Conservation (phyloP, 2,113 vertebrate genomes). For the Rhombomys opimus region DNA sequence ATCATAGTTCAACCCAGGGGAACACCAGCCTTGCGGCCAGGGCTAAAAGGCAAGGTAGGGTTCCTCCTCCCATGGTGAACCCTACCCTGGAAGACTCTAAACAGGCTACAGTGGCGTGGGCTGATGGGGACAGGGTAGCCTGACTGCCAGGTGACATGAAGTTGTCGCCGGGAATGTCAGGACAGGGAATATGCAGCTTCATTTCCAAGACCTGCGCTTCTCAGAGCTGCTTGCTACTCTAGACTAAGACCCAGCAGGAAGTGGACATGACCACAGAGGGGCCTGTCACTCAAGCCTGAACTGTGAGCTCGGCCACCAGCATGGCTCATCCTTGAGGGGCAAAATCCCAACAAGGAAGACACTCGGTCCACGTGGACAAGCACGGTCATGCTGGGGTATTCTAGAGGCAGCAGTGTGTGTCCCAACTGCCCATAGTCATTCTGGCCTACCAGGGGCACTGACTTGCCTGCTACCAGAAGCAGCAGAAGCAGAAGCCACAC, state of each 20-base stretch:
- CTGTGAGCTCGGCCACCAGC: neutral
- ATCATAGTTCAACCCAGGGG: neutral
- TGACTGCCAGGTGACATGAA: neutral
- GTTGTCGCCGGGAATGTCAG: neutral
- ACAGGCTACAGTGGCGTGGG: neutral
- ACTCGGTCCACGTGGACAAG: neutral
- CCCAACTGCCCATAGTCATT: neutral
- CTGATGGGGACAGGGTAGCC: no score
- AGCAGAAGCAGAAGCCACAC: neutral
- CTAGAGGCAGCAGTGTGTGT: neutral
- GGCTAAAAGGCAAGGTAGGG: neutral
- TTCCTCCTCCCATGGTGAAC: neutral
- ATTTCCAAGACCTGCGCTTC: neutral
- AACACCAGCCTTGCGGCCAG: neutral
- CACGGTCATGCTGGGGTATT: accelerated
- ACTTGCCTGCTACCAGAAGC: neutral
- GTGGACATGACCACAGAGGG: neutral
- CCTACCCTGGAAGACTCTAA: neutral
- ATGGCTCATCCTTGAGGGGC: neutral
- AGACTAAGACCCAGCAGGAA: neutral
- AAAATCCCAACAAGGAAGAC: neutral
- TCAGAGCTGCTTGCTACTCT: neutral
- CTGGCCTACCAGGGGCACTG: neutral
- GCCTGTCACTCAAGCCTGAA: neutral
- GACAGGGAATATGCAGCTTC: neutral